Base-by-base conservation (phyloP, 1,140 invertebrate species). In the Pteromalus puparum region DNA sequence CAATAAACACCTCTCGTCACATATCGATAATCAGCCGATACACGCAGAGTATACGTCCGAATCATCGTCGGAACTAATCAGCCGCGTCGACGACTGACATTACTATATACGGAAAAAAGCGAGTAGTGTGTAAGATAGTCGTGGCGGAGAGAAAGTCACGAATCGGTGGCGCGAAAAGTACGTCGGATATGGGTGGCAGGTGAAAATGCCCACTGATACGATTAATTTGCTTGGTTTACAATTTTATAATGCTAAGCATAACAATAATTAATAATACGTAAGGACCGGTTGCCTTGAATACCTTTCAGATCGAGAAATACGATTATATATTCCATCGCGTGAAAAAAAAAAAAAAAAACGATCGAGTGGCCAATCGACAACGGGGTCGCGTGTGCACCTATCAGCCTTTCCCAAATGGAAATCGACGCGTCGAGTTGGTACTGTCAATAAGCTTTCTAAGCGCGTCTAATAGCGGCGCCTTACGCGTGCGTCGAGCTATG, bases 361-460 rank as follows among this genome's bases (percentile, higher is more conserved):
- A 70, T 70, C 67, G 67, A 70, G 7, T 26, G 65, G 24, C 21
- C 67, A 30, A 70, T 65, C 61, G 61, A 6, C 61, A n/a, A 18
- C 10, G 24, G 67, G 26, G 26, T 18, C 67, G 26, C 26, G 9
- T 70, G 26, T 28, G 26, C 26, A n/a, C 28, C 5, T 70, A 70
- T 30, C 0, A 21, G 38, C 10, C 24, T 61, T 61, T 77, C 61
- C 48, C 21, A 77, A 90, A 90, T 88, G 88, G 89, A 90, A 90
- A 90, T 90, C 90, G 83, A 76, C 42, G 77, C 34, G 13, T 34
- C 75, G 75, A 30, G 48, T 34, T 13, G 48, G 48, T 3, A 77
- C 75, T 61, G 48, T 34, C 48, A 77, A 77, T 77, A 80, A 85
- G 87, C 89, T 91, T 90, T 90, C 89, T 90, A 90, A 87, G 83